These are phyloP conservation scores for Ellobium chinense DNA, from an alignment of 2,888 invertebrate species.

Conservation along the genomic window DNA sequence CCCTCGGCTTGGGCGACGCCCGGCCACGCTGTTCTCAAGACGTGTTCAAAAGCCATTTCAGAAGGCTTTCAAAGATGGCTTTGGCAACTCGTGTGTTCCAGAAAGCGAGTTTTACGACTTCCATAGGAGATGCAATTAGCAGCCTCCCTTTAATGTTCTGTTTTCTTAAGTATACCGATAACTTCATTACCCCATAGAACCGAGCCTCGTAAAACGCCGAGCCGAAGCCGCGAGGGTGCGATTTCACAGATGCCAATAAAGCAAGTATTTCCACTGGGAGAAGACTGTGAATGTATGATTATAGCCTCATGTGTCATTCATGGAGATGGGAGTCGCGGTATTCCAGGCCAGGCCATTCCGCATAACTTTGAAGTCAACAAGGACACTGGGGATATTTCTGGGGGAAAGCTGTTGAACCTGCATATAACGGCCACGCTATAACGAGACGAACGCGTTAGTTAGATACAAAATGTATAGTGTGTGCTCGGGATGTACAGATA, in stretches of 20 bases:
- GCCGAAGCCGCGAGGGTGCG: not conserved
- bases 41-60: too few species aligned
- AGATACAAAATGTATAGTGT: too few species aligned
- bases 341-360: too few species aligned
- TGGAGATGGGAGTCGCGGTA: too few species aligned
- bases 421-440: too few species aligned
- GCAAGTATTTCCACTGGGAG: not conserved
- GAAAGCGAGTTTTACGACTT: conserved; percentile 21
- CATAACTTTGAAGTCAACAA: too few species aligned
- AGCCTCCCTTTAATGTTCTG: conserved; percentile 3
- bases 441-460: too few species aligned
- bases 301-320: not conserved
- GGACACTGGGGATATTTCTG: too few species aligned
- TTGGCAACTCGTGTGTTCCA: conserved; percentile 5
- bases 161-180: not conserved
- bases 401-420: too few species aligned
- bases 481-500: too few species aligned
- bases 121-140: conserved; percentile 14
- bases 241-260: conserved; percentile 1
- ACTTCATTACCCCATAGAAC: not conserved
- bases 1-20: too few species aligned
- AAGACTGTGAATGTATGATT: conserved; percentile 5
- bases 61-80: not conserved
- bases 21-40: too few species aligned
- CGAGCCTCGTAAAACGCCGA: not conserved